Percentiles rank a stretch among this genome's conserved stretches.
Conservation (phyloP, 2,797 vertebrate genomes). For the Gymnoscopelus microlampas region DNA sequence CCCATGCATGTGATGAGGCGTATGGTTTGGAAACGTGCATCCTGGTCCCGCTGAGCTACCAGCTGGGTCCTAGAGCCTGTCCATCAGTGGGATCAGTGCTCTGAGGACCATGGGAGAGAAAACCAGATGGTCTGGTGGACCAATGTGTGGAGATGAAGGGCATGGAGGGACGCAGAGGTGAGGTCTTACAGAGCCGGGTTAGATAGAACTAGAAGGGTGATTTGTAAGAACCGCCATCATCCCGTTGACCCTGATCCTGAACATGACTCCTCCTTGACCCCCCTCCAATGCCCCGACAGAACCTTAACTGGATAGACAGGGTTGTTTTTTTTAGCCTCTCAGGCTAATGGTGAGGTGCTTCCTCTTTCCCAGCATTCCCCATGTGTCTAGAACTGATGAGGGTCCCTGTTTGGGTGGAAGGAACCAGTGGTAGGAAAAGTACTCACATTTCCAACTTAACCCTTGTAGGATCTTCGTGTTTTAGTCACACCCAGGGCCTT, state of each 20-base stretch:
- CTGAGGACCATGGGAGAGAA: conserved; percentile 32
- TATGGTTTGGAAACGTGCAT: conserved; percentile 4
- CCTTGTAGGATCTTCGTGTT: no score
- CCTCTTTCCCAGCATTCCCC: conserved; percentile 30
- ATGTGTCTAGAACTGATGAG: conserved; percentile 24
- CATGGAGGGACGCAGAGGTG: conserved; percentile 37
- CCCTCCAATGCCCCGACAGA: not conserved
- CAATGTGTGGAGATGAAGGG: conserved; percentile 31
- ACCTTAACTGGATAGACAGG: conserved; percentile 23
- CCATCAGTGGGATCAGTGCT: conserved; percentile 52
- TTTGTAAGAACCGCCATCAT: conserved; percentile 46
- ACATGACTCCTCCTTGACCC: conserved; percentile 52
- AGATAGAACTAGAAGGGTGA: conserved; percentile 8
- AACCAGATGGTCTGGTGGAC: conserved; percentile 67
- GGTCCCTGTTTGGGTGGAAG: conserved; percentile 6
- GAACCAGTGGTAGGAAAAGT: no score
- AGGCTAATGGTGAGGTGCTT: conserved; percentile 26
- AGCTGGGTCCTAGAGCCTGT: conserved; percentile 63
- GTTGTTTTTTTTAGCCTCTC: conserved; percentile 23
- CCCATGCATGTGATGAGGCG: conserved; percentile 21
- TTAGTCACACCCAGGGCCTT: no score
- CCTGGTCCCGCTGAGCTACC: conserved; percentile 63
- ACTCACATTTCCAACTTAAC: no score
- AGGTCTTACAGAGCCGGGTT: conserved; percentile 5
- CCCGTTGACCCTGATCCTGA: conserved; percentile 47